These are phyloP conservation scores for Acrobasis repandana DNA, from an alignment of 2,888 invertebrate species.

Conservation along the genomic window DNA sequence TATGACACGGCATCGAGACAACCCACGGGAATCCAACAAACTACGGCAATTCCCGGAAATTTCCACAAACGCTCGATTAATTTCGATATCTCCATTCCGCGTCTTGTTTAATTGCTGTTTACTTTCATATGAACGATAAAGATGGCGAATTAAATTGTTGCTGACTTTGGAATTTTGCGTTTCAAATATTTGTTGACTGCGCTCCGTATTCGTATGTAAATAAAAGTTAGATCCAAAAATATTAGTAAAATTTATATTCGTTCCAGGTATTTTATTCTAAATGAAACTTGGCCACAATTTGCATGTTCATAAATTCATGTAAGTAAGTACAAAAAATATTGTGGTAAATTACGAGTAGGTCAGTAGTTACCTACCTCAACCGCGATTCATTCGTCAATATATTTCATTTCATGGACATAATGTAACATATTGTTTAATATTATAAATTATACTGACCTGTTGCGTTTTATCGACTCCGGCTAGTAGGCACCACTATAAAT, in stretches of 20 bases:
- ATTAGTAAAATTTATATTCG: background rate
- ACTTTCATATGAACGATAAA: background rate
- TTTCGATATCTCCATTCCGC: background rate
- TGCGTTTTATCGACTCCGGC: background rate
- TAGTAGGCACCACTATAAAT: background rate
- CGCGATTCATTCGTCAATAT: too few relatives aligned
- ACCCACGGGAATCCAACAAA: background rate
- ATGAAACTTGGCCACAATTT: too few relatives aligned
- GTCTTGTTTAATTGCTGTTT: constrained; percentile 8
- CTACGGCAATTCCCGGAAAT: constrained; percentile 12
- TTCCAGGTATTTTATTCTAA: too few relatives aligned
- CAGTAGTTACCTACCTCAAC: too few relatives aligned
- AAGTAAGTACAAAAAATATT: too few relatives aligned
- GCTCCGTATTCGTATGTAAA: background rate
- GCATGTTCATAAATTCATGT: too few relatives aligned
- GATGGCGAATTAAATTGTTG: background rate
- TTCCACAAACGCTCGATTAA: constrained; percentile 15
- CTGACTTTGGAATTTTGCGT: background rate
- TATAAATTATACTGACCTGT: background rate
- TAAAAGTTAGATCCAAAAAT: background rate
- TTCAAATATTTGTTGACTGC: background rate
- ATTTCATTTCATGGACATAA: too few relatives aligned
- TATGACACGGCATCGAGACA: background rate
- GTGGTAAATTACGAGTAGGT: too few relatives aligned
- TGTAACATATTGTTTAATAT: too few relatives aligned